Evolutionary conservation across 2,797 vertebrate species (phyloP), one percentile per base, ranked within the genome.

Genomic region (Limnodromus scolopaceus): DNA sequence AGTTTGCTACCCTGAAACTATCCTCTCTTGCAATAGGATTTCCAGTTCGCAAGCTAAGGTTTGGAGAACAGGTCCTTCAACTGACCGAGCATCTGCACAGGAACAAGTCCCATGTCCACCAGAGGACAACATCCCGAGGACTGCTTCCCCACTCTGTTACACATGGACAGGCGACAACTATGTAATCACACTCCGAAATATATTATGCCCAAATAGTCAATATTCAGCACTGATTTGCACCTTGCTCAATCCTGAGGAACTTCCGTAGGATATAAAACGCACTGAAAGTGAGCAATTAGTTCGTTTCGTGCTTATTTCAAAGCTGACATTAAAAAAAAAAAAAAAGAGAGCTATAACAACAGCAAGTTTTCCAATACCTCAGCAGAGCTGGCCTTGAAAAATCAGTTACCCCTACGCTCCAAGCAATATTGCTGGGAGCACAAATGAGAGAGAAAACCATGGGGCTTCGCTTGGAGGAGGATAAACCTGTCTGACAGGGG

Each of bases 391-490:
- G 46, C 18, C 61, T 72, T 92, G 72, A 76, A 76, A 87, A 87
- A 66, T 39, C 81, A 69, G 38, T 34, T 55, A 13, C 12, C 41
- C 28, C 27, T 63, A 4, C 24, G 12, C 27, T 82, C 34, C 68
- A 60, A 82, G 58, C 3, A 53, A n/a, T 69, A 51, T 16, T 82
- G 13, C 57, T 63, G 51, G 22, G 18, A 84, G 28, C 2, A 1
- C 0, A 0, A 41, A 27, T 30, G 54, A 86, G 63, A 85, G 61
- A 75, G 16, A 18, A 89, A 94, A 71, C 36, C 38, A 11, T 27
- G 36, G 0, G 0, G 45, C 13, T 91, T 80, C 7, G 1, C 18
- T 2, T 10, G 18, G 48, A 49, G 32, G 28, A 87, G 27, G 58
- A 87, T 45, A 66, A 93, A 88, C 49, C 36, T 30, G 32, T 10